These are phyloP conservation scores for Anguilla japonica DNA, from an alignment of 2,113 vertebrate genomes.

Conservation along the genomic window DNA sequence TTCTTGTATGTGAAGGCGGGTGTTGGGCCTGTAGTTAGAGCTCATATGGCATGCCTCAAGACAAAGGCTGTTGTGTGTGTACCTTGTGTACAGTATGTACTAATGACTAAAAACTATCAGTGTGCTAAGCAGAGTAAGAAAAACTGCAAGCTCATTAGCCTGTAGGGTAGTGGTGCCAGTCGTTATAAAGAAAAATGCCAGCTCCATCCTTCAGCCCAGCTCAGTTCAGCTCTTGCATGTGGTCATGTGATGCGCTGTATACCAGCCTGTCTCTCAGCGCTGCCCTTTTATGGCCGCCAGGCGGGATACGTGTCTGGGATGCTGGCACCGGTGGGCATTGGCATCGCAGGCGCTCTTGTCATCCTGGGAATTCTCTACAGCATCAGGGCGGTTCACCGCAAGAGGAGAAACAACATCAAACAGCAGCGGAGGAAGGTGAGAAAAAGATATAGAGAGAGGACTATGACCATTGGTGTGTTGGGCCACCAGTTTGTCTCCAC, in stretches of 20 bases:
- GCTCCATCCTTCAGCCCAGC: too few relatives aligned
- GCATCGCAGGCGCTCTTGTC: conserved; percentile 90
- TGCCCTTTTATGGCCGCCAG: conserved; percentile 55
- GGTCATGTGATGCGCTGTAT: neutral
- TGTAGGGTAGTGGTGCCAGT: too few relatives aligned
- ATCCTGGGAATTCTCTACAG: conserved; percentile 93
- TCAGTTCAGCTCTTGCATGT: neutral
- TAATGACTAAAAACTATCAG: too few relatives aligned
- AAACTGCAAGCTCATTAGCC: too few relatives aligned
- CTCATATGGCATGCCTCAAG: too few relatives aligned
- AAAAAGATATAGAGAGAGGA: conserved; percentile 21
- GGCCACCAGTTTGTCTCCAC: too few relatives aligned
- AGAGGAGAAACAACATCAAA: conserved; percentile 88
- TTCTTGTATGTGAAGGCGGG: too few relatives aligned
- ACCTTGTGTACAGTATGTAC: too few relatives aligned
- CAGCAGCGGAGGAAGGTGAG: conserved; percentile 92
- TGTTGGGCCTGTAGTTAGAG: too few relatives aligned
- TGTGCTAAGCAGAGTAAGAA: too few relatives aligned
- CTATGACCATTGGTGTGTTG: neutral
- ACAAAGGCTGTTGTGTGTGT: neutral
- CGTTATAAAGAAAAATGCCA: too few relatives aligned
- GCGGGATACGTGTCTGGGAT: conserved; percentile 96
- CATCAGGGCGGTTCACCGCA: conserved; percentile 89
- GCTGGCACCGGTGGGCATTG: conserved; percentile 92
- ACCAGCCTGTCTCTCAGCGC: neutral